Percentiles rank a stretch among this genome's conserved stretches.
phyloP scores from a whole-genome alignment of 1,140 invertebrate species.

The Episyrphus balteatus region DNA sequence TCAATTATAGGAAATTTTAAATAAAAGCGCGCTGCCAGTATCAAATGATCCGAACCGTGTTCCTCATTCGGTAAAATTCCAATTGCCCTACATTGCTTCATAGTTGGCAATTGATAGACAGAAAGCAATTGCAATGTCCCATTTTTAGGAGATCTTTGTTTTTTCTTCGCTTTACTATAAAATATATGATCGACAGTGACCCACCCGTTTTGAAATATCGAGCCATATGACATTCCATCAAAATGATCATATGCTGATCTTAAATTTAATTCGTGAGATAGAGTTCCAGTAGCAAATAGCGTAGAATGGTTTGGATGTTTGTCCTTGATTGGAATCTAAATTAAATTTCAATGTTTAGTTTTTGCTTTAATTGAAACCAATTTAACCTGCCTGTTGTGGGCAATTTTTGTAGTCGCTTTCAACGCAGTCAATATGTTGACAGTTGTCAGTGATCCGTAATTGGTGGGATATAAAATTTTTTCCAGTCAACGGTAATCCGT shows the following conservation, averaged over 20 bases:
- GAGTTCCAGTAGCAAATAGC: slow-evolving; percentile 37
- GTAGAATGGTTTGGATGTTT: not conserved
- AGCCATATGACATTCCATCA: slow-evolving; percentile 43
- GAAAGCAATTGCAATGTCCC: slow-evolving; percentile 45
- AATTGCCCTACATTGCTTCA: slow-evolving; percentile 43
- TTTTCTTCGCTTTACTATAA: slow-evolving; percentile 31
- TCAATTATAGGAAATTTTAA: no score
- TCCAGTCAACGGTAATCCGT: slow-evolving; percentile 17
- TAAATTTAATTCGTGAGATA: slow-evolving; percentile 46
- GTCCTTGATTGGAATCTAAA: not conserved
- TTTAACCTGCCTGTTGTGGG: not conserved
- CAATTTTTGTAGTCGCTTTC: not conserved
- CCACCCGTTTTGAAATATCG: slow-evolving; percentile 66
- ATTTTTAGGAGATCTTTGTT: slow-evolving; percentile 13
- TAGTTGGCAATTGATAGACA: slow-evolving; percentile 51
- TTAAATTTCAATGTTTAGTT: not conserved
- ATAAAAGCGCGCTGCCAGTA: slow-evolving; percentile 37
- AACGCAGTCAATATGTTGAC: slow-evolving; percentile 49
- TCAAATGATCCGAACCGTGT: slow-evolving; percentile 67
- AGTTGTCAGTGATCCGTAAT: slow-evolving; percentile 50
- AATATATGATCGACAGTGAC: slow-evolving; percentile 74
- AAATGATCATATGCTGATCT: slow-evolving; percentile 43
- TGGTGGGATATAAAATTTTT: slow-evolving; percentile 3
- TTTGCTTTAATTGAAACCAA: not conserved
- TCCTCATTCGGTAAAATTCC: slow-evolving; percentile 59